Base-by-base conservation (phyloP, 2,797 vertebrate species). In the Lepus townsendii region DNA sequence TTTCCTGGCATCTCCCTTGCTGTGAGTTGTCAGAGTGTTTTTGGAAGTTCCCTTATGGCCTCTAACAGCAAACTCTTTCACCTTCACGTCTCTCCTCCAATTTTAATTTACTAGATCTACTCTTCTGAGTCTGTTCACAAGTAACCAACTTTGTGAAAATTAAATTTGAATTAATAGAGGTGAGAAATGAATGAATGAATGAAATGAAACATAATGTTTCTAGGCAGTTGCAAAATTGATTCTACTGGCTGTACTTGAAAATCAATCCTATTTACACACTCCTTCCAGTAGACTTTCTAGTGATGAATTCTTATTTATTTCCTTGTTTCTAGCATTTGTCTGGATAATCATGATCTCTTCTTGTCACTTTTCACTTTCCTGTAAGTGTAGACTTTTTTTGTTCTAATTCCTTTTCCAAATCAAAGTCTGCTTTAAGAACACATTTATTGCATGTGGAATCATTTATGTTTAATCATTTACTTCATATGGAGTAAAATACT, bases 391-490 rank as follows among this genome's bases (percentile, higher is more conserved):
- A 95, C 12, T 91, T 27, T 88, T 88, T 95, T 35, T 79, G 1
- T 93, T 68, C 42, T 26, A 35, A 16, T 60, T 77, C 17, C 52
- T 85, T 93, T 95, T 89, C 66, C 62, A 95, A 83, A 82, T 75
- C 73, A 93, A 73, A 83, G 72, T 7, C 35, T 82, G 32, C 47
- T 73, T 87, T 71, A 47, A 10, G 3, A 84, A 2, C 73, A 50
- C n/a, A 35, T 91, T 84, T 92, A 93, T 88, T 84, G 94, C 47
- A 87, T 50, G 71, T 86, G 69, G 35, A 87, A 69, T 83, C 77
- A 73, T 50, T 83, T 79, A 63, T 65, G 42, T 90, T 72, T 88
- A 88, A 85, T 92, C 52, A 79, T 68, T 72, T 76, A 63, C 5
- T 63, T 91, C 60, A n/a, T 77, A 19, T 38, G 30, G 72, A 17